These are phyloP conservation scores for Hippocampus barbouri DNA, from an alignment of 2,113 vertebrate genomes.

Conservation along the genomic window DNA sequence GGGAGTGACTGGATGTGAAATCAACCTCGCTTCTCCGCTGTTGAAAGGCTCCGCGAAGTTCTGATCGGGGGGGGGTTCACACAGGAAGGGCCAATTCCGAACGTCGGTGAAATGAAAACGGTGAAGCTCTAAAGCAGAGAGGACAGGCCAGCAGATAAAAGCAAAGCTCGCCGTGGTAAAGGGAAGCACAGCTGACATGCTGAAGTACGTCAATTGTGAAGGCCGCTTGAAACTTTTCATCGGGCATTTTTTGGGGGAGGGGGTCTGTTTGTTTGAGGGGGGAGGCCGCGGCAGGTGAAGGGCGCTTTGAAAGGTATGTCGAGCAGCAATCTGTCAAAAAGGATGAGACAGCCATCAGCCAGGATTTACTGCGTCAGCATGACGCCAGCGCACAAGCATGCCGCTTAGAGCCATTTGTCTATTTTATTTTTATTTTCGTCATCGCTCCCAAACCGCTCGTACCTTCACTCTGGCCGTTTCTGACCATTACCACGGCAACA, in stretches of 20 bases:
- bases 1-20: constrained; percentile 40
- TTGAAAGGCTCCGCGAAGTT: constrained; percentile 29
- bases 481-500: too few species aligned
- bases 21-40: constrained; percentile 33
- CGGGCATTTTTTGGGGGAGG: not conserved
- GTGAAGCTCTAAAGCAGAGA: constrained; percentile 29
- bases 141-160: constrained; percentile 27
- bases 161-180: not conserved
- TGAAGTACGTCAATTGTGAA: constrained; percentile 25
- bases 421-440: constrained; percentile 17
- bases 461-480: too few species aligned
- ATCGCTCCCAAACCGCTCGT: too few species aligned
- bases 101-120: constrained; percentile 34
- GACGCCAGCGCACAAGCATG: constrained; percentile 21
- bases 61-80: constrained; percentile 1
- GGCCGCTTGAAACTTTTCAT: constrained; percentile 2
- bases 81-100: constrained; percentile 12
- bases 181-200: constrained; percentile 30
- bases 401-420: constrained; percentile 31
- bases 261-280: constrained; percentile 3
- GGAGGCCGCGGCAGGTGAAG: constrained; percentile 45
- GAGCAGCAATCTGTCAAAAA: constrained; percentile 49
- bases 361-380: constrained; percentile 46
- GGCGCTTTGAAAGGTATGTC: constrained; percentile 32
- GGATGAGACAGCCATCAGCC: constrained; percentile 43